These are phyloP conservation scores for Drosophila kurseongensis DNA, from an alignment of 1,140 invertebrate species.

Conservation along the genomic window DNA sequence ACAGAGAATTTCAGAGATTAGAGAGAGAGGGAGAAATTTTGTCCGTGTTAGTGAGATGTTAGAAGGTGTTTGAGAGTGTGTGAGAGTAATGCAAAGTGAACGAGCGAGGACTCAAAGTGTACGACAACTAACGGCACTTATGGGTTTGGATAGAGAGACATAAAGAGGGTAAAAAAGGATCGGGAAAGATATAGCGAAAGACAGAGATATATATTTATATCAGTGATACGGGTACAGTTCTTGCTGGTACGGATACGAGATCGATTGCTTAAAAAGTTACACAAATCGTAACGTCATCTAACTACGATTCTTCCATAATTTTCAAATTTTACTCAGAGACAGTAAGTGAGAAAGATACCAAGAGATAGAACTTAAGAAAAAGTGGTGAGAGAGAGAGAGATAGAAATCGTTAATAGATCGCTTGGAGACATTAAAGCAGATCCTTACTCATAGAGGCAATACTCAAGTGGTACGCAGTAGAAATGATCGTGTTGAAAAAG, in stretches of 20 bases:
- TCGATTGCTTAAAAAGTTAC: slow-evolving; percentile 56
- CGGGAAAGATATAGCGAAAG: slow-evolving; percentile 19
- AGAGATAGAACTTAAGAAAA: slow-evolving; percentile 32
- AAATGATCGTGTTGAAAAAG: slow-evolving; percentile 39
- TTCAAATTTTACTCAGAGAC: slow-evolving; percentile 49
- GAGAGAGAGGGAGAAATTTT: slow-evolving; percentile 6
- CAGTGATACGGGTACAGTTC: slow-evolving; percentile 40
- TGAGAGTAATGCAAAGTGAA: slow-evolving; percentile 42
- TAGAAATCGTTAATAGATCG: slow-evolving; percentile 30
- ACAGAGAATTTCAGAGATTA: slow-evolving; percentile 8
- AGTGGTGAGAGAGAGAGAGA: slow-evolving; percentile 20
- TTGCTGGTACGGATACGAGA: slow-evolving; percentile 46
- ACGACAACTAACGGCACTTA: slow-evolving; percentile 49
- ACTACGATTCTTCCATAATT: slow-evolving; percentile 46
- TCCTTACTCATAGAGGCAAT: slow-evolving; percentile 50
- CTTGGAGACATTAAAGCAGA: slow-evolving; percentile 47
- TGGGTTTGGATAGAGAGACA: slow-evolving; percentile 21
- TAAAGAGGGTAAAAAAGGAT: slow-evolving; percentile 16
- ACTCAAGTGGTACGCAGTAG: slow-evolving; percentile 45
- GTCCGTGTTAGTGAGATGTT: slow-evolving; percentile 5
- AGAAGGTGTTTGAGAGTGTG: slow-evolving; percentile 4
- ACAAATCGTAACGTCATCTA: slow-evolving; percentile 47
- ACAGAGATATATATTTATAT: slow-evolving; percentile 9
- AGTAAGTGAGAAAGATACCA: slow-evolving; percentile 42
- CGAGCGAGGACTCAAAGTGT: slow-evolving; percentile 53